phyloP scores from a whole-genome alignment of 2,888 invertebrate species.

The Amiota mariae region DNA sequence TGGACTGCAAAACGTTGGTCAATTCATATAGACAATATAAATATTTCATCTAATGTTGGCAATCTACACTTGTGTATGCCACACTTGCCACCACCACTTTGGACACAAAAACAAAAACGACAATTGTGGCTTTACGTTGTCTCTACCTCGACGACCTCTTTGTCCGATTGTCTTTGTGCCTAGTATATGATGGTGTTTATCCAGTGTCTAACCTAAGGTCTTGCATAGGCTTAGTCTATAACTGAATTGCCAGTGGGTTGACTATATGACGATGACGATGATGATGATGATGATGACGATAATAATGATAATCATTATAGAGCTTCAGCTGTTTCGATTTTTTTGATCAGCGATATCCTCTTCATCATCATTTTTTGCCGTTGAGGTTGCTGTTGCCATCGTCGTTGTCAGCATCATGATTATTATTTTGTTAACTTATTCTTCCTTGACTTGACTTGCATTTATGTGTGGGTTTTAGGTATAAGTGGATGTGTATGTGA shows the following conservation, averaged over 20 bases:
- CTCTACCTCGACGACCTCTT: not conserved
- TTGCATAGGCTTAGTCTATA: too few relatives aligned
- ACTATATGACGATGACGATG: too few relatives aligned
- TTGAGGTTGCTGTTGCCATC: not conserved
- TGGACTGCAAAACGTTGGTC: constrained; percentile 52
- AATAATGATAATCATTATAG: not conserved
- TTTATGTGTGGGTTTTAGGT: not conserved
- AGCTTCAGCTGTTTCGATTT: constrained; percentile 23
- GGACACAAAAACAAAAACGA: not conserved
- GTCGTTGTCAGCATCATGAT: constrained; percentile 5
- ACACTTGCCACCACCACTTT: constrained; percentile 46
- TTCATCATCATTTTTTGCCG: constrained; percentile 11
- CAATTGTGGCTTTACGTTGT: not conserved
- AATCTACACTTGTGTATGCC: constrained; percentile 68
- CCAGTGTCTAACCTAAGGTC: too few relatives aligned
- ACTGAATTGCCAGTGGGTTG: too few relatives aligned
- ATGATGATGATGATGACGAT: too few relatives aligned
- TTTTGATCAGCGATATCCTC: constrained; percentile 19
- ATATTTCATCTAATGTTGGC: constrained; percentile 70
- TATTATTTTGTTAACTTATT: constrained; percentile 18
- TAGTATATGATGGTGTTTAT: too few relatives aligned
- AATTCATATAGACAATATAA: constrained; percentile 70
- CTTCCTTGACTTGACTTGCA: not conserved
- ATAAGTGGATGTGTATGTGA: not conserved
- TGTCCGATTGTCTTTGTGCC: not conserved